These are phyloP conservation scores for Lochmaea crataegi DNA, from an alignment of 2,888 invertebrate genomes.

Conservation along the genomic window DNA sequence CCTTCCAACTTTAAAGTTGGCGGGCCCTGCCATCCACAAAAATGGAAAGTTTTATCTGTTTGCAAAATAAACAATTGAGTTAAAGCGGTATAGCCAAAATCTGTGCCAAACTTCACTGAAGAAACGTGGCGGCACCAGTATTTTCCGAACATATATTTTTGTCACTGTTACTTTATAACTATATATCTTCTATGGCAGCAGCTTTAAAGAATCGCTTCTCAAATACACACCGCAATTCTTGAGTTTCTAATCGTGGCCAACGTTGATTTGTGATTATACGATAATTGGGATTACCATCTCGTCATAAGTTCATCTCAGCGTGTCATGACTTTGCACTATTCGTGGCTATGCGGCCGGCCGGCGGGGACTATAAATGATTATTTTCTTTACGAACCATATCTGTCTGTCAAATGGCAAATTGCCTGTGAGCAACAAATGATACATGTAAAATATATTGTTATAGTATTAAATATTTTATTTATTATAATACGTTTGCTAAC, in stretches of 20 bases:
- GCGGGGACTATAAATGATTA: slow-evolving; percentile 44
- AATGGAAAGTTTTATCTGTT: no score
- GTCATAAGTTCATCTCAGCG: slow-evolving; percentile 47
- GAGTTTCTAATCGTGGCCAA: slow-evolving; percentile 28
- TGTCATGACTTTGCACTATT: slow-evolving; percentile 49
- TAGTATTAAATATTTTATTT: neutral
- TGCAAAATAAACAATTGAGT: no score
- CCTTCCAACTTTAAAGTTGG: no score
- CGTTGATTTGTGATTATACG: slow-evolving; percentile 48
- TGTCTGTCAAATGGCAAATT: slow-evolving; percentile 46
- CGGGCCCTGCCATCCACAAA: no score
- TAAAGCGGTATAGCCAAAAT: no score
- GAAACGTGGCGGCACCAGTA: no score
- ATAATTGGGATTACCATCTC: slow-evolving; percentile 45
- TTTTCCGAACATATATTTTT: no score
- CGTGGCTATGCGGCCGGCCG: slow-evolving; percentile 13
- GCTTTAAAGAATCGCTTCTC: neutral
- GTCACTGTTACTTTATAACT: neutral
- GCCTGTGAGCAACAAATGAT: neutral
- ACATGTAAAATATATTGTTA: neutral
- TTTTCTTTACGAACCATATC: slow-evolving; percentile 47
- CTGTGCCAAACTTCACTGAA: no score
- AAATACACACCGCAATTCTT: neutral
- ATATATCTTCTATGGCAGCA: neutral
- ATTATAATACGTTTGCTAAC: no score